These are phyloP conservation scores for Ganaspis brasiliensis DNA, from an alignment of 2,888 invertebrate genomes.

Conservation along the genomic window DNA sequence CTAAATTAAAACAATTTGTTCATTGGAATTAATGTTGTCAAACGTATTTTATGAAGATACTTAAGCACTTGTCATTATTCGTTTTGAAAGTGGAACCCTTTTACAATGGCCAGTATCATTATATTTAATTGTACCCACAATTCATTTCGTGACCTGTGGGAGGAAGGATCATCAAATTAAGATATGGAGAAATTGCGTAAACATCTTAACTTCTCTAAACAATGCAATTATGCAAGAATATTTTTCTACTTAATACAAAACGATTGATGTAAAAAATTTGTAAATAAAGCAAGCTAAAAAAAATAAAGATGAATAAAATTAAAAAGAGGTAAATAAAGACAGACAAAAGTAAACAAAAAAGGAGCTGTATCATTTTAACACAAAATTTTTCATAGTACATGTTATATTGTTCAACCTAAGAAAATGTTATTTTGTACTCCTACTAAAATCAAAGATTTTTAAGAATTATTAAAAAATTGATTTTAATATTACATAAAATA, in stretches of 20 bases:
- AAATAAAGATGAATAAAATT: too few species aligned
- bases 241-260: background rate
- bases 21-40: conserved; percentile 7
- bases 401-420: too few species aligned
- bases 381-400: too few species aligned
- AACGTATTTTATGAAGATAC: conserved; percentile 17
- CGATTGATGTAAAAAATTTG: too few species aligned
- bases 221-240: background rate
- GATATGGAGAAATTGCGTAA: conserved; percentile 28
- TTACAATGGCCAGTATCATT: conserved; percentile 22
- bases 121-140: conserved; percentile 29
- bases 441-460: too few species aligned
- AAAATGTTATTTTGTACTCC: too few species aligned
- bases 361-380: too few species aligned
- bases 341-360: too few species aligned
- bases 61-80: conserved; percentile 26
- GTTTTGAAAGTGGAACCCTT: conserved; percentile 12
- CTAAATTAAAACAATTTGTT: background rate
- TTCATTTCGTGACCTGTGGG: conserved; percentile 30
- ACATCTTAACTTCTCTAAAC: background rate
- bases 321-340: too few species aligned
- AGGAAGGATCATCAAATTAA: conserved; percentile 29
- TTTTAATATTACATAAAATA: too few species aligned
- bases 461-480: too few species aligned
- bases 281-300: too few species aligned